phyloP scores from a whole-genome alignment of 2,888 invertebrate genomes.

The Coremacera marginata region DNA sequence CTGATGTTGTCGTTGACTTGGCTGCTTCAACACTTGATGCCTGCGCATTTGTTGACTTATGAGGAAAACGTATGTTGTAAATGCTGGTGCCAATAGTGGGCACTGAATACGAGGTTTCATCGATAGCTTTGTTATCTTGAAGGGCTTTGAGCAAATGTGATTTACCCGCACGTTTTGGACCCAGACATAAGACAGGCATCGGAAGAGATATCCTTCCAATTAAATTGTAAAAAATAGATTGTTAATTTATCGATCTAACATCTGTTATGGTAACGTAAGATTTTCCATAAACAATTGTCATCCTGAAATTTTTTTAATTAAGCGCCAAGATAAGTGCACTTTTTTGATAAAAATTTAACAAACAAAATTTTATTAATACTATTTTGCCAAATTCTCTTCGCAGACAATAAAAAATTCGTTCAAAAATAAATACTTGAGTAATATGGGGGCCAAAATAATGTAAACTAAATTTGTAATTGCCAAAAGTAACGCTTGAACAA shows the following conservation, averaged over 20 bases:
- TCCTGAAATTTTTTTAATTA: too few species aligned
- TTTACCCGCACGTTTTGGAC: constrained; percentile 85
- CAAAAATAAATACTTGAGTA: background rate
- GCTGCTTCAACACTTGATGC: constrained; percentile 35
- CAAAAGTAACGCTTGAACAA: background rate
- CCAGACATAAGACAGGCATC: constrained; percentile 72
- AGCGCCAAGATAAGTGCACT: too few species aligned
- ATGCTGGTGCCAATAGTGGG: constrained; percentile 86
- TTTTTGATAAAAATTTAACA: too few species aligned
- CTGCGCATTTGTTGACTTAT: constrained; percentile 50
- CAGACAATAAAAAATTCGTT: background rate
- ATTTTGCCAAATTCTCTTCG: too few species aligned
- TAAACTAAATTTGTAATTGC: background rate
- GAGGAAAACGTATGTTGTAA: constrained; percentile 74
- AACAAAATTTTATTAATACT: too few species aligned
- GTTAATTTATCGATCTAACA: constrained; percentile 8
- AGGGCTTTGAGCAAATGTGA: constrained; percentile 82
- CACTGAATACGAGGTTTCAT: constrained; percentile 82
- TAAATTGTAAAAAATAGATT: background rate
- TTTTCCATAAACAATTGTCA: too few species aligned
- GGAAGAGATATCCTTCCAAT: background rate
- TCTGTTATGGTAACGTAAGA: constrained; percentile 11
- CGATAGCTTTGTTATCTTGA: constrained; percentile 78
- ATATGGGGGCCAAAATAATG: background rate
- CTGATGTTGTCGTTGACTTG: constrained; percentile 37